phyloP scores from a whole-genome alignment of 2,888 invertebrate species.

The Dynastes hyllus region DNA sequence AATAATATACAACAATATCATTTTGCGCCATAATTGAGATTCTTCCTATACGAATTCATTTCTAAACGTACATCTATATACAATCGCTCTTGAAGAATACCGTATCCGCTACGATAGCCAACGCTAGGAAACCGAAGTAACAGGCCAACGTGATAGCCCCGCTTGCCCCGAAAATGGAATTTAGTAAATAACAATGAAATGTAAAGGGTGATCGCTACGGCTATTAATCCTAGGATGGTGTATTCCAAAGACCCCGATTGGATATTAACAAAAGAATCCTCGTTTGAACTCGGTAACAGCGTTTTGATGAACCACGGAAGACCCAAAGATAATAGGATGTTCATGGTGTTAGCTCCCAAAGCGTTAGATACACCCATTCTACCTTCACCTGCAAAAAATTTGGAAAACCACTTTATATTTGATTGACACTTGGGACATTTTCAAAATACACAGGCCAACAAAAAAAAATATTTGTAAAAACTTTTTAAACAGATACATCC shows the following conservation, averaged over 20 bases:
- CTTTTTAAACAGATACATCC: too few relatives aligned
- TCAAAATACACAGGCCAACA: not conserved
- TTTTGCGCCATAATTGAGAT: too few relatives aligned
- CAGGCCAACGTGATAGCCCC: slow-evolving; percentile 79
- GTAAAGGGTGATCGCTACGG: slow-evolving; percentile 83
- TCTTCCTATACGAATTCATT: too few relatives aligned
- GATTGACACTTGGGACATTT: not conserved
- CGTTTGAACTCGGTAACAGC: slow-evolving; percentile 72
- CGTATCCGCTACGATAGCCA: slow-evolving; percentile 87
- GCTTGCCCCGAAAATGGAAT: slow-evolving; percentile 81
- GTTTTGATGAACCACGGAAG: slow-evolving; percentile 90
- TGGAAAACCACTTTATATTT: not conserved
- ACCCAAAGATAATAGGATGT: slow-evolving; percentile 87
- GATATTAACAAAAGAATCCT: slow-evolving; percentile 75
- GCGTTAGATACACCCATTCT: slow-evolving; percentile 92
- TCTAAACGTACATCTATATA: not conserved
- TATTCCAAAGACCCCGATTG: slow-evolving; percentile 88
- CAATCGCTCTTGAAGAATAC: slow-evolving; percentile 61
- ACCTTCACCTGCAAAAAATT: slow-evolving; percentile 78
- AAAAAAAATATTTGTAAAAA: too few relatives aligned
- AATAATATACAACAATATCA: too few relatives aligned
- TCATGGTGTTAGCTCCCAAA: slow-evolving; percentile 88
- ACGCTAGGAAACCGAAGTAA: slow-evolving; percentile 81
- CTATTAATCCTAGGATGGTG: slow-evolving; percentile 84
- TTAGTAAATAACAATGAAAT: slow-evolving; percentile 79